Evolutionary conservation across 2,888 invertebrate genomes (phyloP).

Genomic region (Phaedon cochleariae): DNA sequence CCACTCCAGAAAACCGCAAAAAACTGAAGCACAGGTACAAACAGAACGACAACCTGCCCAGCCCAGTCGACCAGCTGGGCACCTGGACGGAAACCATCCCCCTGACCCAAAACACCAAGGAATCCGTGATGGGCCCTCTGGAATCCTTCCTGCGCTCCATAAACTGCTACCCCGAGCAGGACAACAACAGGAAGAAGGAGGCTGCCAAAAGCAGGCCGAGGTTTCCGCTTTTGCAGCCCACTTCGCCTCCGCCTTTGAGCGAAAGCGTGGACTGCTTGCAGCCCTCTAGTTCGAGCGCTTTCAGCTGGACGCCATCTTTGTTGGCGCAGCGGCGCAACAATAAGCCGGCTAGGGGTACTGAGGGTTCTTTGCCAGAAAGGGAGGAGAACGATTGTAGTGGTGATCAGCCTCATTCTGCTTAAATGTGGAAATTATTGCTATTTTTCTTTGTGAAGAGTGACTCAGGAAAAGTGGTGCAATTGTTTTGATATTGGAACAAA

Average conservation of each 20-base stretch:
- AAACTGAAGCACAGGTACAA: no score
- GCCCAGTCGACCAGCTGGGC: no score
- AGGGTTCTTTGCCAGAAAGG: constrained; percentile 55
- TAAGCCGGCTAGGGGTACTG: constrained; percentile 49
- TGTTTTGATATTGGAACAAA: no score
- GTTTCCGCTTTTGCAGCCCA: constrained; percentile 44
- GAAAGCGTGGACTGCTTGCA: constrained; percentile 49
- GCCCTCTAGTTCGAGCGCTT: constrained; percentile 52
- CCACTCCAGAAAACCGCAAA: no score
- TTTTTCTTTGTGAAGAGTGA: no score
- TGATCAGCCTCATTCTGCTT: constrained; percentile 49
- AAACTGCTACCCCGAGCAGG: constrained; percentile 58
- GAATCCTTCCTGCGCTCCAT: constrained; percentile 59
- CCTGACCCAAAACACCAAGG: constrained; percentile 56
- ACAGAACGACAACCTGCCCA: no score
- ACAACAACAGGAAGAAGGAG: no score
- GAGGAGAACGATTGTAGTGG: constrained; percentile 47
- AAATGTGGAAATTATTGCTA: no score
- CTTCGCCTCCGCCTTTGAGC: constrained; percentile 55
- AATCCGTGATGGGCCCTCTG: constrained; percentile 58
- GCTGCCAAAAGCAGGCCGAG: no score
- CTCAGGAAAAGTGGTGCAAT: no score
- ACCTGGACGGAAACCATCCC: constrained; percentile 56
- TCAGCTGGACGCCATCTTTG: constrained; percentile 60
- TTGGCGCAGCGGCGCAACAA: constrained; percentile 51